Base-by-base conservation (phyloP, 2,888 invertebrate genomes). In the Helicoverpa assulta region DNA sequence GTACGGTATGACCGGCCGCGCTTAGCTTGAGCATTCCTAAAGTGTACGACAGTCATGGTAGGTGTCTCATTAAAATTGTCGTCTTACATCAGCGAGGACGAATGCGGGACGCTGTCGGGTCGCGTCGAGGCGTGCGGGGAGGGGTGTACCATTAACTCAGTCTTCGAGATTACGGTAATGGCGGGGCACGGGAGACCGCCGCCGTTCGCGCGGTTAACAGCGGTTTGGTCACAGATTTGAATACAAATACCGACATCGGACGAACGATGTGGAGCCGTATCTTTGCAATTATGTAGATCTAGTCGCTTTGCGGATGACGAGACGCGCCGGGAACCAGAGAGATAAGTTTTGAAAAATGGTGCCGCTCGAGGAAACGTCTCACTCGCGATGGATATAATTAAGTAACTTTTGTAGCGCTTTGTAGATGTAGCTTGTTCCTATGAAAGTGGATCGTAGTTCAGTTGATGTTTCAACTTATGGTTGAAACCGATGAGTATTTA, bases 211-310 rank as follows among this genome's bases (percentile, higher is more conserved):
- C 78, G 81, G 80, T 78, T 84, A 76, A 77, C 76, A 80, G 75
- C 76, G 82, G 79, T 76, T 81, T 78, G 82, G 82, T 76, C 81
- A 76, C 82, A 80, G 83, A 85, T 85, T 85, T 84, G 81, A 85
- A 85, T 85, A 84, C 81, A 82, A 85, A 85, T 85, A 82, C 76
- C 82, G 80, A 65, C 78, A 78, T 73, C 54, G 72, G 81, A 77
- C 73, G 76, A 73, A 76, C 75, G 82, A 78, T 76, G 74, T 81
- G 67, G 78, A 75, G 63, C 74, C 75, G 83, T 79, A 79, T 82
- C 82, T 82, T 66, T 57, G 78, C 80, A 81, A 84, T 84, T 84
- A 84, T 83, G 84, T 73, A 84, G 78, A 84, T 84, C 76, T 70
- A 72, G 73, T 73, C 77, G 70, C 78, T 76, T 64, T 80, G 62